A percentile compares a stretch with the other conserved stretches of the same genome.
phyloP scores from a whole-genome alignment of 2,888 invertebrate species.

The Caenorhabditis doughertyi region DNA sequence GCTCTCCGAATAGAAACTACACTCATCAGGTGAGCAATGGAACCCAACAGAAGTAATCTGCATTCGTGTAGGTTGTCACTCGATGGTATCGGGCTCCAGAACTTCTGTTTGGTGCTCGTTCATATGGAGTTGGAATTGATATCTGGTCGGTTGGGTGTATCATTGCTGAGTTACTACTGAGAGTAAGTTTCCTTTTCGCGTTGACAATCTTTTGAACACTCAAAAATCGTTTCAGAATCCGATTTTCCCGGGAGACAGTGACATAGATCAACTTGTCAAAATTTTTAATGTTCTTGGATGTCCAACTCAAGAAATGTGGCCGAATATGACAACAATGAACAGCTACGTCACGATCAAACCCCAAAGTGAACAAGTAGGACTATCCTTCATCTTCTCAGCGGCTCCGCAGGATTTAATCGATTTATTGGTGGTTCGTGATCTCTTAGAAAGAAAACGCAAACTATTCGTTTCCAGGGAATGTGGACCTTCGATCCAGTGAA shows the following conservation, averaged over 20 bases:
- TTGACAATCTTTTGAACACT: too few relatives aligned
- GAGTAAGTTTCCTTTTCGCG: conserved; percentile 79
- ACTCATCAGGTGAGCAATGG: conserved; percentile 89
- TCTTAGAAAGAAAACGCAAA: too few relatives aligned
- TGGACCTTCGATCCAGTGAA: conserved; percentile 78
- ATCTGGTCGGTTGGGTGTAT: conserved; percentile 99
- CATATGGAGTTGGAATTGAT: conserved; percentile 97
- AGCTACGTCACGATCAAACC: conserved; percentile 91
- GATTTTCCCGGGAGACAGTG: conserved; percentile 96
- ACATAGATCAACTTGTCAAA: conserved; percentile 95
- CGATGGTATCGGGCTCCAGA: conserved; percentile 87
- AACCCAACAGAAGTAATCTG: neutral
- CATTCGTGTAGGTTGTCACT: conserved; percentile 76
- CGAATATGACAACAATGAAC: conserved; percentile 87
- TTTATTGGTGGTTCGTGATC: conserved; percentile 85
- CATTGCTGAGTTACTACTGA: conserved; percentile 90
- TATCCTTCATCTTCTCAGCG: conserved; percentile 95
- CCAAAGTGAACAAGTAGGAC: conserved; percentile 65
- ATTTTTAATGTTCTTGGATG: conserved; percentile 97
- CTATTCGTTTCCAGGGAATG: conserved; percentile 57
- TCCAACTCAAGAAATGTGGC: conserved; percentile 94
- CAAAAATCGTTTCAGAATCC: conserved; percentile 86
- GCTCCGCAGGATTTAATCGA: conserved; percentile 93
- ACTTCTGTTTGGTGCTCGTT: conserved; percentile 93
- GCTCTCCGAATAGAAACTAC: conserved; percentile 93